Conservation (phyloP, 2,113 vertebrate genomes). For the Chlamydotis undulata region DNA sequence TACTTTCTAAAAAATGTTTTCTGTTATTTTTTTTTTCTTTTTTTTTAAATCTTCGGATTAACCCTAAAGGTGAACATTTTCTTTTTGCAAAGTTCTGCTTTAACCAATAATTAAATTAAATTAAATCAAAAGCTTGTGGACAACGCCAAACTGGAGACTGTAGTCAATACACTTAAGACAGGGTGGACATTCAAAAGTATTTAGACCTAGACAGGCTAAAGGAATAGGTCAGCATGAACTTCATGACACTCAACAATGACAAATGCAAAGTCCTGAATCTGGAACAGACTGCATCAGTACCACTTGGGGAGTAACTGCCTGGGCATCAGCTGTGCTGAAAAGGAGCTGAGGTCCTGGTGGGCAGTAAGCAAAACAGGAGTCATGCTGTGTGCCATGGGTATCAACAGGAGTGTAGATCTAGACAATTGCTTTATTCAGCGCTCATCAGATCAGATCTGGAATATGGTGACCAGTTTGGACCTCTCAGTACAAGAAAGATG, state of each 20-base stretch:
- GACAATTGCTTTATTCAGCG: background rate
- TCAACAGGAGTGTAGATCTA: background rate
- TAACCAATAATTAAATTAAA: background rate
- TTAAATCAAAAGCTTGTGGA: background rate
- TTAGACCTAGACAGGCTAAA: background rate
- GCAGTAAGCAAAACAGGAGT: background rate
- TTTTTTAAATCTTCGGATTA: background rate
- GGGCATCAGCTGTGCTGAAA: background rate
- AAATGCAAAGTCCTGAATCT: background rate
- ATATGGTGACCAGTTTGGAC: background rate
- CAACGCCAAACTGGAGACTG: background rate
- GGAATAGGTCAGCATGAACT: background rate
- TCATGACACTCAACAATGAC: background rate
- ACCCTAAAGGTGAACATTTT: background rate
- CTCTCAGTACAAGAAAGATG: background rate
- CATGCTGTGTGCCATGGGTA: background rate
- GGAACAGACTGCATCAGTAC: background rate
- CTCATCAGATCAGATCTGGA: background rate
- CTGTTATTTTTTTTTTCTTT: background rate
- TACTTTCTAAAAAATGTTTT: conserved; percentile 42
- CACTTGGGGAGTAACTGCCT: background rate
- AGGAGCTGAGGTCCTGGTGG: background rate
- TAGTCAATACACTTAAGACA: background rate
- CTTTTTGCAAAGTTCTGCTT: background rate
- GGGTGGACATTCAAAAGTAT: background rate